Evolutionary conservation across 2,888 invertebrate species (phyloP).

Genomic region (Drosophila paracracens): DNA sequence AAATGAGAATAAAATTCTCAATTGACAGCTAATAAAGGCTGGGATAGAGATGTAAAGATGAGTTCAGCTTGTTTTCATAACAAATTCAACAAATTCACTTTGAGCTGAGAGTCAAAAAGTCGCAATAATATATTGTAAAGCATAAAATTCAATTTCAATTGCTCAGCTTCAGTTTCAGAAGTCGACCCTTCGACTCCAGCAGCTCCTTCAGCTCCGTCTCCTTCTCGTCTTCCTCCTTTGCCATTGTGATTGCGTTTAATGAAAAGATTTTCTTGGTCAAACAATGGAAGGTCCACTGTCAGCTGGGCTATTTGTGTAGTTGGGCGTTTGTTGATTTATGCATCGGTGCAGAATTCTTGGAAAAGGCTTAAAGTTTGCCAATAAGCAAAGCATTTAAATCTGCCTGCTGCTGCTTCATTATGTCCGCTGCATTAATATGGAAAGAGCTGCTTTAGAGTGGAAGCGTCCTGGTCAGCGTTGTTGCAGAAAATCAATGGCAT

Average conservation of each 20-base stretch:
- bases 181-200: background rate
- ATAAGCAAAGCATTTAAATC: slow-evolving; percentile 53
- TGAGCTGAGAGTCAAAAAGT: slow-evolving; percentile 63
- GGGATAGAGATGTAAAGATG: slow-evolving; percentile 6
- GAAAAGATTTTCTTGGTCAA: slow-evolving; percentile 66
- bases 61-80: slow-evolving; percentile 42
- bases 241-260: slow-evolving; percentile 43
- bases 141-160: slow-evolving; percentile 73
- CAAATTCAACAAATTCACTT: slow-evolving; percentile 45
- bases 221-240: slow-evolving; percentile 2
- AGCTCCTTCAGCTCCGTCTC: background rate
- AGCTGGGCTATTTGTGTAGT: slow-evolving; percentile 25
- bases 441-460: slow-evolving; percentile 18
- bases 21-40: slow-evolving; percentile 60
- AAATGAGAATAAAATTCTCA: slow-evolving; percentile 42
- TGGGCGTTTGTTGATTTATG: slow-evolving; percentile 69
- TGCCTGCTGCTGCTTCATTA: slow-evolving; percentile 25
- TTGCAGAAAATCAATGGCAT: slow-evolving; percentile 74
- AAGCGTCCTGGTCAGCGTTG: slow-evolving; percentile 58
- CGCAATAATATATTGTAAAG: slow-evolving; percentile 71
- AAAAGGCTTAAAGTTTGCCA: slow-evolving; percentile 49
- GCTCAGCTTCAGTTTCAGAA: slow-evolving; percentile 21
- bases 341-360: slow-evolving; percentile 65
- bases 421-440: slow-evolving; percentile 49
- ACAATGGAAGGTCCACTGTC: slow-evolving; percentile 55